Percentiles rank a stretch among this genome's conserved stretches.
Conservation (phyloP, 1,140 invertebrate species). For the Drosophila carrolli region DNA sequence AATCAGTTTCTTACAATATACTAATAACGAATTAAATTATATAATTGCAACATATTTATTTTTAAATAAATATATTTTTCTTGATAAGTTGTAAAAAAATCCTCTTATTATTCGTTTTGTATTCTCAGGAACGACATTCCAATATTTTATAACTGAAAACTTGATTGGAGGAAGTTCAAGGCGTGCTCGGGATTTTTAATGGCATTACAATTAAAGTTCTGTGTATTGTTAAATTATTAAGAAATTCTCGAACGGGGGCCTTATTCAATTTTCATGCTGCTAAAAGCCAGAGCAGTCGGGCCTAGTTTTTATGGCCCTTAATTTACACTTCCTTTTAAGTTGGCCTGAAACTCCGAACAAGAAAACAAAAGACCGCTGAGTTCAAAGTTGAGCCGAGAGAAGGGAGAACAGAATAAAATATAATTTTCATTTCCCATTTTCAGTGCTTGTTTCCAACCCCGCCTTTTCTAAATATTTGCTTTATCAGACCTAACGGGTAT, state of each 20-base stretch:
- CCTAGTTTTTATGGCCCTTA: constrained; percentile 70
- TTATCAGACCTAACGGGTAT: constrained; percentile 64
- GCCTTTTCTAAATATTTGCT: constrained; percentile 56
- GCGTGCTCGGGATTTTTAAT: constrained; percentile 57
- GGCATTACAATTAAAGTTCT: constrained; percentile 58
- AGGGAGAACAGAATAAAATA: constrained; percentile 55
- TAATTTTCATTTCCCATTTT: constrained; percentile 80
- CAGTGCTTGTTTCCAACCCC: constrained; percentile 10
- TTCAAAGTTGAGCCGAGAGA: constrained; percentile 47
- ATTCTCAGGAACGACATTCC: neutral
- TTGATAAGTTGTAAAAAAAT: neutral
- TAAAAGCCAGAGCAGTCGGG: constrained; percentile 70
- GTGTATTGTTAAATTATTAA: constrained; percentile 51
- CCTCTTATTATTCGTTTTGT: neutral
- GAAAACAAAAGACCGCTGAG: constrained; percentile 30
- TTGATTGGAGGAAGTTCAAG: constrained; percentile 29
- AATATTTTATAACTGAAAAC: constrained; percentile 21
- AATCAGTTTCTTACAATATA: too few relatives aligned
- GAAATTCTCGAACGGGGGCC: constrained; percentile 18
- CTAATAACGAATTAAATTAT: too few relatives aligned
- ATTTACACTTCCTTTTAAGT: constrained; percentile 77
- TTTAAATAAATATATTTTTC: too few relatives aligned
- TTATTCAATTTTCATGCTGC: constrained; percentile 68
- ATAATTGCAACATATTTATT: too few relatives aligned
- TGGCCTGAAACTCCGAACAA: constrained; percentile 3